Base-by-base conservation (phyloP, 2,113 vertebrate species). In the Spea bombifrons region DNA sequence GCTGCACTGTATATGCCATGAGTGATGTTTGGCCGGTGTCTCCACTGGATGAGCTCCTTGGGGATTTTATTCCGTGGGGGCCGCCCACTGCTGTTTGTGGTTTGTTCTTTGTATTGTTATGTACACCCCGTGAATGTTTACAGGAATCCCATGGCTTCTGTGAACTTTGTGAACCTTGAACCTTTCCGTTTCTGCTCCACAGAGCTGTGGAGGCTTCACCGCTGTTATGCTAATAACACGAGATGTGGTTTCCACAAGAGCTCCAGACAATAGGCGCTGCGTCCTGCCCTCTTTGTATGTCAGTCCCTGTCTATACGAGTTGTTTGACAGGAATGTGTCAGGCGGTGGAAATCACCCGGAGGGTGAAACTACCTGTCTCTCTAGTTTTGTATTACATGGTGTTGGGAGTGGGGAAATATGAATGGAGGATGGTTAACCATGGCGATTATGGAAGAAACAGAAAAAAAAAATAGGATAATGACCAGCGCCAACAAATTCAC, bases 321-420 rank as follows among this genome's bases (percentile, higher is more conserved):
- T 73, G 76, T 71, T 73, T 79, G 76, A 79, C 77, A 73, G 46
- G 50, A 57, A 79, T 77, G 76, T 73, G 77, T 79, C 70, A 73
- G 69, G n/a, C 30, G 55, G 64, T 66, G 77, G 59, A 73, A 67
- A 79, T 65, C 61, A 30, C 77, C 77, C 70, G 7, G 30, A 66
- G 77, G 77, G 59, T 5, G 61, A 47, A 45, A n/a, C 61, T 10
- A 8, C 61, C 16, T 47, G 57, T 48, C 55, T 70, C 67, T 70
- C 7, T 47, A 68, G 43, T 47, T 68, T 52, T 13, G 15, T 59
- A 13, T 59, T 59, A 59, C 55, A 13, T 59, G 55, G 55, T 30
- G 30, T 30, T 30, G 30, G 30, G 30, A 30, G 30, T 30, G 30
- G 30, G 30, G 30, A 30, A 30, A 30, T 30, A 30, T 30, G 30